Percentiles rank a stretch among this genome's conserved stretches.
These are phyloP conservation scores for Dichetophora obliterata DNA, from an alignment of 2,888 invertebrate species.

Conservation along the genomic window DNA sequence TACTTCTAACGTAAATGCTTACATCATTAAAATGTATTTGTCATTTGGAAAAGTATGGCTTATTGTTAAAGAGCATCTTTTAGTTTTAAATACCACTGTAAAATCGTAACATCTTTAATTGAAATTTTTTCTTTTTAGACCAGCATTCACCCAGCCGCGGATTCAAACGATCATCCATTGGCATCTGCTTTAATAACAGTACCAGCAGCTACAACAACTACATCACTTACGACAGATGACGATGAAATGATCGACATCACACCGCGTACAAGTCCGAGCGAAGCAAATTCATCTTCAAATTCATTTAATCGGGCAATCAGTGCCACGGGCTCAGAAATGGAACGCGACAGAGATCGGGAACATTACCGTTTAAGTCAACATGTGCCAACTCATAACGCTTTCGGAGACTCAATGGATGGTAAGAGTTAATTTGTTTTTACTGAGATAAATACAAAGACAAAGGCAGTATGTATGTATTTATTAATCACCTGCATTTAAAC, in stretches of 20 bases:
- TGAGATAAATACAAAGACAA: too few relatives aligned
- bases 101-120: neutral
- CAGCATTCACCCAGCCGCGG: conserved; percentile 61
- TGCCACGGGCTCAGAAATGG: conserved; percentile 62
- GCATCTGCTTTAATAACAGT: conserved; percentile 50
- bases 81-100: too few relatives aligned
- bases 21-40: too few relatives aligned
- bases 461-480: too few relatives aligned
- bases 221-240: conserved; percentile 68
- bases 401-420: conserved; percentile 66
- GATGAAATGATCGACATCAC: conserved; percentile 79
- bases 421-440: conserved; percentile 38
- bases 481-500: too few relatives aligned
- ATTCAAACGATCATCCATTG: conserved; percentile 60
- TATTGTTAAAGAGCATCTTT: too few relatives aligned
- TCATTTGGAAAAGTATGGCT: too few relatives aligned
- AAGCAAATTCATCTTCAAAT: conserved; percentile 55
- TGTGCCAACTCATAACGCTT: conserved; percentile 69
- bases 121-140: conserved; percentile 54
- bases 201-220: conserved; percentile 57
- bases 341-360: conserved; percentile 56
- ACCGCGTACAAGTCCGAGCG: conserved; percentile 71
- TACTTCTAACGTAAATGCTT: too few relatives aligned
- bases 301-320: conserved; percentile 52
- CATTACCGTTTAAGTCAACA: conserved; percentile 58